Conservation (phyloP, 35 echinoderm and acorn worm genomes). For the Amphiura filiformis region DNA sequence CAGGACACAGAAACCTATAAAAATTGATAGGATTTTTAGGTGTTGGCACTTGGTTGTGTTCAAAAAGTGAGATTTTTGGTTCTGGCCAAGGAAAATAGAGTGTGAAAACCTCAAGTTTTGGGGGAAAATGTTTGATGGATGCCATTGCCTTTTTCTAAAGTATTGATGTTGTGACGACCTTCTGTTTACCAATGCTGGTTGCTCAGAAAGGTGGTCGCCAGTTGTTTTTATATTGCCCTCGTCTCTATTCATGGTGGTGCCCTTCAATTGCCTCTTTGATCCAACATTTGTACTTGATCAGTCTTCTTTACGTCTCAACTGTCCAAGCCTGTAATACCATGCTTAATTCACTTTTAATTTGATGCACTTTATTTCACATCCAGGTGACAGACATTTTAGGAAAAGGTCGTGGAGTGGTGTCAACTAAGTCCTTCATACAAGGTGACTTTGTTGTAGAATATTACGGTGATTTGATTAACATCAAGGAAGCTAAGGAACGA, state of each 20-base stretch:
- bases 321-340: no score
- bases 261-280: no score
- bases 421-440: constrained; percentile 59
- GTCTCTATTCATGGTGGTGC: no score
- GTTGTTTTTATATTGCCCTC: no score
- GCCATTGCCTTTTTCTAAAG: not conserved
- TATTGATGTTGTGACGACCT: no score
- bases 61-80: not conserved
- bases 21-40: not conserved
- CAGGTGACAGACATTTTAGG: constrained; percentile 67
- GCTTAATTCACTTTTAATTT: no score
- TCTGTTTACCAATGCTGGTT: no score
- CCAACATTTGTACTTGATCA: no score
- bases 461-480: constrained; percentile 68
- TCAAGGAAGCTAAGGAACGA: constrained; percentile 47
- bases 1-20: not conserved
- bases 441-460: constrained; percentile 95
- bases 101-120: no score
- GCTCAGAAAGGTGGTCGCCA: not conserved
- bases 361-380: not conserved
- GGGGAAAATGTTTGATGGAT: not conserved
- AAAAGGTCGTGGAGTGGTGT: constrained; percentile 81
- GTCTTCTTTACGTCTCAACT: no score
- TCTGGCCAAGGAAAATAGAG: not conserved
- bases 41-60: not conserved